Conservation (phyloP, 2,888 invertebrate species). For the Diarsia brunnea region DNA sequence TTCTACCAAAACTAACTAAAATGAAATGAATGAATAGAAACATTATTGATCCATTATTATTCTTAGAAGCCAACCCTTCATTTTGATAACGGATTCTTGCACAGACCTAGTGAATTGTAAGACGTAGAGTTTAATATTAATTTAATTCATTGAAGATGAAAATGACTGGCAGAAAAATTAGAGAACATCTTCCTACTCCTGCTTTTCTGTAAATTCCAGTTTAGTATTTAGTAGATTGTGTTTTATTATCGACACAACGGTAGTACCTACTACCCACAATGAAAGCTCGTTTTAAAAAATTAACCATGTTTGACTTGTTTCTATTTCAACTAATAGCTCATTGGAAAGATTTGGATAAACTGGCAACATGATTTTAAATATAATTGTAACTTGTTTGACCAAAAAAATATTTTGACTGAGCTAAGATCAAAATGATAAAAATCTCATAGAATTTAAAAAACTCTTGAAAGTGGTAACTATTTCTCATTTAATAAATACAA, state of each 20-base stretch:
- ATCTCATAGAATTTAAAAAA: background rate
- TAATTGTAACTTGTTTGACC: background rate
- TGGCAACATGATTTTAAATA: background rate
- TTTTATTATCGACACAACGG: background rate
- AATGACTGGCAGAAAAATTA: too few relatives aligned
- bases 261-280: background rate
- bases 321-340: background rate
- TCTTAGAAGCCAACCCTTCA: background rate
- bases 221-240: background rate
- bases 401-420: background rate
- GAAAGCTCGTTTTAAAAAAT: background rate
- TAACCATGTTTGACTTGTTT: background rate
- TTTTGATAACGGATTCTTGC: background rate
- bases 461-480: background rate
- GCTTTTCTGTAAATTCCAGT: background rate
- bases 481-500: background rate
- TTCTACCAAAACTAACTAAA: slow-evolving; percentile 26
- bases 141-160: too few relatives aligned
- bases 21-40: background rate
- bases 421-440: too few relatives aligned
- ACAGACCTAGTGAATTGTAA: background rate
- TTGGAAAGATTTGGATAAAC: background rate
- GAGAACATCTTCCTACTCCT: background rate
- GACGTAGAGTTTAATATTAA: too few relatives aligned
- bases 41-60: background rate